These are phyloP conservation scores for Lycia hirtaria DNA, from an alignment of 2,888 invertebrate genomes.

Conservation along the genomic window DNA sequence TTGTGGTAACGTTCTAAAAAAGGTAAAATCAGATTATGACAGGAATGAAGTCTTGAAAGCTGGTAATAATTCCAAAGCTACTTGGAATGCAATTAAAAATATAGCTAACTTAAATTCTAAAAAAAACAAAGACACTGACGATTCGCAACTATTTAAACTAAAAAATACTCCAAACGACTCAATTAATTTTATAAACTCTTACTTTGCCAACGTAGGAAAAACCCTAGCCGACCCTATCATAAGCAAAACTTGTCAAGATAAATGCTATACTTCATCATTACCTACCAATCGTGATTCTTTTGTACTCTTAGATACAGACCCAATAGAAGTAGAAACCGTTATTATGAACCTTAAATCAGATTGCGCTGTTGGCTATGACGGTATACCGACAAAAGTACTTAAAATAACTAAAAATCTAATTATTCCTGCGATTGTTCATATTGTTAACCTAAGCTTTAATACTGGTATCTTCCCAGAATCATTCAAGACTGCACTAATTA, in stretches of 20 bases:
- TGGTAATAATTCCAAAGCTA: too few species aligned
- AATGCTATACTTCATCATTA: background rate
- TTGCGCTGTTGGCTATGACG: slow-evolving; percentile 1
- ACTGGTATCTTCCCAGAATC: background rate
- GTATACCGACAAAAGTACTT: background rate
- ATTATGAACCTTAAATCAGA: background rate
- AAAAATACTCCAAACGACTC: too few species aligned
- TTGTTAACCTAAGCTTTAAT: background rate
- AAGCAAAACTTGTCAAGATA: background rate
- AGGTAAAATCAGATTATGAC: too few species aligned
- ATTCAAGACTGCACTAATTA: background rate
- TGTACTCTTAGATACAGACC: background rate
- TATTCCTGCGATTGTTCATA: background rate
- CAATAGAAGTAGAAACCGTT: background rate
- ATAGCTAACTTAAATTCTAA: too few species aligned
- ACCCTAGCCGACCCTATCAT: too few species aligned
- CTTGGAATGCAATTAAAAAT: too few species aligned
- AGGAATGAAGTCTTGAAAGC: too few species aligned
- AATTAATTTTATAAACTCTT: too few species aligned
- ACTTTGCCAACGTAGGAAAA: too few species aligned
- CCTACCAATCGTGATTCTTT: background rate
- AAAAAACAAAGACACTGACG: too few species aligned
- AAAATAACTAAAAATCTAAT: background rate
- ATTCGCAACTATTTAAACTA: too few species aligned
- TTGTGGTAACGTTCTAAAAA: too few species aligned